These are phyloP conservation scores for Calyptomena viridis DNA, from an alignment of 2,113 vertebrate genomes.

Conservation along the genomic window DNA sequence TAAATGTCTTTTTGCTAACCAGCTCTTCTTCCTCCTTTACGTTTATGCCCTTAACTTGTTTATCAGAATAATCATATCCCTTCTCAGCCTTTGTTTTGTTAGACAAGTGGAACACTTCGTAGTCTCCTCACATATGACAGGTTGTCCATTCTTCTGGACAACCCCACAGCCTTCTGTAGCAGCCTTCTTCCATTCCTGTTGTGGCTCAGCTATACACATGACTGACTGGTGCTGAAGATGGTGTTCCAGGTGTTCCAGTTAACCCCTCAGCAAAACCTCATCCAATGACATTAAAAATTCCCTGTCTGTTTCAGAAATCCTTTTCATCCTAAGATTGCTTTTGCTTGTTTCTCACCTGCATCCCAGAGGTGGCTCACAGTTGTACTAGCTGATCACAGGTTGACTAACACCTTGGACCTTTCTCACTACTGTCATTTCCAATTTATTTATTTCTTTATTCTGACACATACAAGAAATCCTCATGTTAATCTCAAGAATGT, in stretches of 20 bases:
- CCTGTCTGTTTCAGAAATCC: not conserved
- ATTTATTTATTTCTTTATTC: slow-evolving; percentile 42
- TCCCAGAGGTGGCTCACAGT: not conserved
- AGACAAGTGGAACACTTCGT: not conserved
- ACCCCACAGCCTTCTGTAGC: not conserved
- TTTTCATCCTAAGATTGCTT: not conserved
- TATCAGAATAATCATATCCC: not conserved
- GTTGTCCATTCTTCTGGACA: not conserved
- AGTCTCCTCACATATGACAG: not conserved
- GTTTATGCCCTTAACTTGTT: not conserved
- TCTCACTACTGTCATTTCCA: not conserved
- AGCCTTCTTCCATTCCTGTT: not conserved
- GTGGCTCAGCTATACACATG: not conserved
- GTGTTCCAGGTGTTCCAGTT: not conserved
- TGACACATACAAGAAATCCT: not conserved
- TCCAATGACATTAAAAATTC: not conserved
- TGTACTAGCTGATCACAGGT: slow-evolving; percentile 2
- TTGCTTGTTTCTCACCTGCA: slow-evolving; percentile 36
- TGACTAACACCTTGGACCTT: not conserved
- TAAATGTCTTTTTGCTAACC: not conserved
- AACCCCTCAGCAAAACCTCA: not conserved
- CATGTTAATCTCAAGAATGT: slow-evolving; percentile 10
- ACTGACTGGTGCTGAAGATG: not conserved
- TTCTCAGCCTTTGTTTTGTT: slow-evolving; percentile 20
- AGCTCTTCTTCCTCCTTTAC: not conserved